Evolutionary conservation across 1,140 invertebrate genomes (phyloP).

Genomic region (Armadillidium nasatum): DNA sequence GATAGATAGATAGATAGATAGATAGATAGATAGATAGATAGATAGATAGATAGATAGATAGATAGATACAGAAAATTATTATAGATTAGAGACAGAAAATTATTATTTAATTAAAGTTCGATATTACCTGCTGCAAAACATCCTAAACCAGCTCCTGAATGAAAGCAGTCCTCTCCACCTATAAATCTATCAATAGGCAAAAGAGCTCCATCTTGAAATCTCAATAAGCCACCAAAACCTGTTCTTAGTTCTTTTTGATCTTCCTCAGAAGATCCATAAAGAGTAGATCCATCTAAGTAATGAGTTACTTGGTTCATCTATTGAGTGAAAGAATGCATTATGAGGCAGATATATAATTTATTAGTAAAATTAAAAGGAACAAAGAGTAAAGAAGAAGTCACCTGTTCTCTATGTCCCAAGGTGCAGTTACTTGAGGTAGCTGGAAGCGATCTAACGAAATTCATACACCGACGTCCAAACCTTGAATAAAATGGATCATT

Average conservation of each 20-base stretch:
- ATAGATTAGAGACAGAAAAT: too few relatives aligned
- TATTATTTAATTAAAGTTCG: conserved; percentile 56
- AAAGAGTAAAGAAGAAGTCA: conserved; percentile 47
- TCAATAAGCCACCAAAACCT: conserved; percentile 10
- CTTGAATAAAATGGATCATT: conserved; percentile 65
- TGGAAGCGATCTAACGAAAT: conserved; percentile 76
- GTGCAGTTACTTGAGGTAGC: conserved; percentile 69
- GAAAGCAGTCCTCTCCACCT: too few relatives aligned
- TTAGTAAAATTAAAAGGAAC: background rate
- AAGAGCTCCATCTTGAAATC: background rate
- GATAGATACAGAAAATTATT: too few relatives aligned
- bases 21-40: too few relatives aligned
- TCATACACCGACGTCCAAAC: conserved; percentile 68
- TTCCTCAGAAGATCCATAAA: conserved; percentile 69
- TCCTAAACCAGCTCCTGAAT: too few relatives aligned
- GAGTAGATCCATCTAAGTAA: conserved; percentile 65
- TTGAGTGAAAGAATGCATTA: background rate
- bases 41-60: too few relatives aligned
- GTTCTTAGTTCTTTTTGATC: conserved; percentile 49
- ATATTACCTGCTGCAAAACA: background rate
- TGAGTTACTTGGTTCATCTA: conserved; percentile 71
- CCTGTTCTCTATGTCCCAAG: conserved; percentile 71
- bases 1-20: too few relatives aligned
- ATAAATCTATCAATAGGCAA: background rate
- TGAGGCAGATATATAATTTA: background rate